Conservation (phyloP, 1,140 invertebrate genomes). For the Drosophila ambigua region DNA sequence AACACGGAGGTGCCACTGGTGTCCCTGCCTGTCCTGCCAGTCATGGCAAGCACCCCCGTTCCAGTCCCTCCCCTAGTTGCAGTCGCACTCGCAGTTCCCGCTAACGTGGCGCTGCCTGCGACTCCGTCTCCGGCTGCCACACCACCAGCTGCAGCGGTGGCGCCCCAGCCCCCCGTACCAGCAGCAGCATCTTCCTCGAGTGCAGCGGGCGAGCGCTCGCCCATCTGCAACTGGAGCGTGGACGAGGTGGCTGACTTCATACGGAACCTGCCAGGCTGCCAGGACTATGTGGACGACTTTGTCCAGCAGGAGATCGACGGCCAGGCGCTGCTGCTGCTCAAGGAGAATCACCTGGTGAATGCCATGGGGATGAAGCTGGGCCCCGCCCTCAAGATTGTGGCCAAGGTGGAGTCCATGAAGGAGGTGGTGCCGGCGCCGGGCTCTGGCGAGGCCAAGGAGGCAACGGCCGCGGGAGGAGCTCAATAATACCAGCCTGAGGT, state of each 20-base stretch:
- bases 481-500: constrained; percentile 50
- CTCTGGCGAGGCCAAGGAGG: constrained; percentile 51
- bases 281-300: constrained; percentile 97
- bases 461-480: constrained; percentile 14
- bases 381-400: constrained; percentile 97
- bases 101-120: neutral
- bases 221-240: constrained; percentile 85
- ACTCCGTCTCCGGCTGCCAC: constrained; percentile 14
- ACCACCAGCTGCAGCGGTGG: constrained; percentile 7
- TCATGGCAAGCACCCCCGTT: no score
- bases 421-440: constrained; percentile 52
- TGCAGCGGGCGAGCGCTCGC: constrained; percentile 38
- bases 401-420: constrained; percentile 84
- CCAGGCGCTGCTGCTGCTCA: constrained; percentile 96
- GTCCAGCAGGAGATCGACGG: constrained; percentile 97
- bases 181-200: constrained; percentile 2
- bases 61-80: neutral
- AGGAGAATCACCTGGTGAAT: constrained; percentile 97
- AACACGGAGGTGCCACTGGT: constrained; percentile 7
- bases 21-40: no score
- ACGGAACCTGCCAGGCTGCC: constrained; percentile 93
- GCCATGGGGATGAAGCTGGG: constrained; percentile 98
- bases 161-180: constrained; percentile 12
- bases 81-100: neutral
- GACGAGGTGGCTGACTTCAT: constrained; percentile 94